Conservation (phyloP, 2,113 vertebrate species). For the Callaeas wilsoni region DNA sequence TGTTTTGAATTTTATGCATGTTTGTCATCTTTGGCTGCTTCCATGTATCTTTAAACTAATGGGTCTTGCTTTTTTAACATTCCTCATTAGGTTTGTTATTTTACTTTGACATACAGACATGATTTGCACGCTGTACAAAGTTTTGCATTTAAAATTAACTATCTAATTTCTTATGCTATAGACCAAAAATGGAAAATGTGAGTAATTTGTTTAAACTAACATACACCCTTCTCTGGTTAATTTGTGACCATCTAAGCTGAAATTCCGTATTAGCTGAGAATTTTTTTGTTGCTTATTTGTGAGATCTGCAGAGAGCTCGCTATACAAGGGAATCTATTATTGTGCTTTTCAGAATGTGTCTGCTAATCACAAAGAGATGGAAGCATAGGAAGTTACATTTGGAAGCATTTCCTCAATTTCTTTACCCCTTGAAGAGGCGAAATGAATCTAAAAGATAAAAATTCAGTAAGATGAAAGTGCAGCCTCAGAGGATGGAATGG, state of each 20-base stretch:
- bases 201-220: constrained; percentile 67
- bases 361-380: constrained; percentile 4
- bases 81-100: constrained; percentile 80
- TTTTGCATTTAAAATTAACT: constrained; percentile 75
- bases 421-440: constrained; percentile 5
- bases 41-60: constrained; percentile 80
- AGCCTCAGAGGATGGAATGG: not conserved
- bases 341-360: constrained; percentile 4
- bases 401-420: not conserved
- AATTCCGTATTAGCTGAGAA: constrained; percentile 28
- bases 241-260: constrained; percentile 59
- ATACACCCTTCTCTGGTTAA: constrained; percentile 41
- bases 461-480: not conserved
- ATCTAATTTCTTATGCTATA: constrained; percentile 67
- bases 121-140: constrained; percentile 73
- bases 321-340: not conserved
- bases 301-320: not conserved
- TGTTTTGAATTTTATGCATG: constrained; percentile 81
- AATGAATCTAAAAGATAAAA: constrained; percentile 19
- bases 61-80: constrained; percentile 74
- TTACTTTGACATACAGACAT: constrained; percentile 74
- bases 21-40: constrained; percentile 83
- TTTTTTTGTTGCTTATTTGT: constrained; percentile 54
- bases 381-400: not conserved
- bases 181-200: constrained; percentile 67